Conservation (phyloP, 2,113 vertebrate genomes). For the Macaca nemestrina region DNA sequence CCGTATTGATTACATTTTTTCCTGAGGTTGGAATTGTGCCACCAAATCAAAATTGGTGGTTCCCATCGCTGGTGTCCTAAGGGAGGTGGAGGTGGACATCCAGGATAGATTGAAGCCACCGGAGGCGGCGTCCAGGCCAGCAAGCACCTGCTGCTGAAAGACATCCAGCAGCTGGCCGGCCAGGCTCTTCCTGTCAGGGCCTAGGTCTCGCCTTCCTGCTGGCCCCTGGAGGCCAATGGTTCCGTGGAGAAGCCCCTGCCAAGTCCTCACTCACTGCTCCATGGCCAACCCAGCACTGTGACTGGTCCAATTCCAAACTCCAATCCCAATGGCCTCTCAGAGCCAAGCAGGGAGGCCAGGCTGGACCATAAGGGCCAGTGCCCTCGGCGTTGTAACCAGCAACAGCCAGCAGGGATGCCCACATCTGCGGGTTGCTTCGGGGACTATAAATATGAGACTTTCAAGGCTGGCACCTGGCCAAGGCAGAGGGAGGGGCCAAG, state of each 20-base stretch:
- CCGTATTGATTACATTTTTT: fast-evolving
- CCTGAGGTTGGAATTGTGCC: background rate
- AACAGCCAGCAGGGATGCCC: background rate
- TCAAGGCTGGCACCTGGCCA: background rate
- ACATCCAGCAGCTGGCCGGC: fast-evolving
- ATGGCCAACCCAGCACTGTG: fast-evolving
- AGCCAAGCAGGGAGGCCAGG: fast-evolving
- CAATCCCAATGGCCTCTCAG: background rate
- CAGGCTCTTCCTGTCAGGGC: no score
- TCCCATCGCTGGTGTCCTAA: fast-evolving
- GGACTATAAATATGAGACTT: slow-evolving; percentile 41
- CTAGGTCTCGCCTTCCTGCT: fast-evolving
- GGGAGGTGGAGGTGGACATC: fast-evolving
- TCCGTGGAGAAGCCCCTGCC: fast-evolving
- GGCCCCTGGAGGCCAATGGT: no score
- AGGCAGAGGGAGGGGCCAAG: background rate
- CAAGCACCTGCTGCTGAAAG: fast-evolving
- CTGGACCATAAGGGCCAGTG: background rate
- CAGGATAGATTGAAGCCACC: fast-evolving
- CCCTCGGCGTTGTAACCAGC: background rate
- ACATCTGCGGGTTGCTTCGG: slow-evolving; percentile 19
- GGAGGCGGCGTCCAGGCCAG: fast-evolving
- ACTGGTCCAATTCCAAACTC: background rate
- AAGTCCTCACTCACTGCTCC: no score
- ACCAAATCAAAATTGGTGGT: background rate